Evolutionary conservation across 2,113 vertebrate species (phyloP), one percentile per base, ranked within the genome.

Genomic region (Burhinus oedicnemus): DNA sequence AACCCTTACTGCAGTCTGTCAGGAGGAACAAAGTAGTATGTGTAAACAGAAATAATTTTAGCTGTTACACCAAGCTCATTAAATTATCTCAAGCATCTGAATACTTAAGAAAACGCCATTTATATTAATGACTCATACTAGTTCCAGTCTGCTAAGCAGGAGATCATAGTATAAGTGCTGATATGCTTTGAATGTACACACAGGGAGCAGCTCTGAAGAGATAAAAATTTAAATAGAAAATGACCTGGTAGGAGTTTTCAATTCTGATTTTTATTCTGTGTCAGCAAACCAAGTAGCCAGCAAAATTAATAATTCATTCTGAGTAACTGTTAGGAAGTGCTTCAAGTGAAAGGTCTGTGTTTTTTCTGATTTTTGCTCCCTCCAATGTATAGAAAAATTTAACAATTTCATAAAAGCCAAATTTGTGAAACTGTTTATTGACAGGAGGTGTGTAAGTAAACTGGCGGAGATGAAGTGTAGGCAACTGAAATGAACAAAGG

Each of bases 151-250:
- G 9, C 75, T 74, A 66, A 93, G 77, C 72, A 90, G 51, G 32
- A 83, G 54, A 93, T 86, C 76, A 89, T 1, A 86, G 44, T 40
- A 0, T 52, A 90, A 94, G 62, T 62, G 64, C 54, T 93, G 68
- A 71, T 80, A 80, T 40, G 66, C 62, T 93, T 52, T 60, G 76
- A 88, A 83, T 58, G 77, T 32, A 75, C n/a, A 75, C 86, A 83
- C 22, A 77, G 64, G 42, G 79, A 88, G 32, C 49, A 92, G 58
- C 42, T 88, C 45, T 86, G 68, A 91, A 88, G 75, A 78, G n/a
- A 83, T 32, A 83, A 83, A 90, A 70, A 96, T 65, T 90, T 80
- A 69, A 86, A 93, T 25, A 83, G 77, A 88, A 94, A 77, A 86
- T 72, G 18, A 82, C 51, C 84, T 65, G 36, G 44, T 30, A 94